A percentile compares a stretch with the other conserved stretches of the same genome.
phyloP scores from a whole-genome alignment of 2,113 vertebrate genomes.

The Haliaeetus leucogaster region DNA sequence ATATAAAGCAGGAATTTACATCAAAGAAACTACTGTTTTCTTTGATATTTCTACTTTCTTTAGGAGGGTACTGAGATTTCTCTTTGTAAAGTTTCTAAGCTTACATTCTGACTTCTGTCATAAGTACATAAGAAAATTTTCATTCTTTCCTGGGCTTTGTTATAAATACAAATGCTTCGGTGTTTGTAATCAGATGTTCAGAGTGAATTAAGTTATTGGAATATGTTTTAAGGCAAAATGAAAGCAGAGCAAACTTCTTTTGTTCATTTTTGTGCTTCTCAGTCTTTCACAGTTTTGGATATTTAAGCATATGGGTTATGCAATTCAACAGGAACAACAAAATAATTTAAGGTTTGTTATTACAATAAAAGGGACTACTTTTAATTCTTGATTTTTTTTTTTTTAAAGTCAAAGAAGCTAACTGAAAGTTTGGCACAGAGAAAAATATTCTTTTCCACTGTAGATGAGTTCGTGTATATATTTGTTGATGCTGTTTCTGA shows the following conservation, averaged over 20 bases:
- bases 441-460: background rate
- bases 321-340: background rate
- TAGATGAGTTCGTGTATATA: background rate
- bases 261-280: background rate
- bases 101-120: background rate
- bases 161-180: background rate
- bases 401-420: background rate
- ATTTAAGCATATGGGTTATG: background rate
- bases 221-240: background rate
- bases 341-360: background rate
- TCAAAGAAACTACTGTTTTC: background rate
- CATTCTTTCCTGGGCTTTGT: background rate
- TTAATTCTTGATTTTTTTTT: background rate
- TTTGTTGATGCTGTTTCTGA: background rate
- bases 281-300: background rate
- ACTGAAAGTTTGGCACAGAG: background rate
- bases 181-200: background rate
- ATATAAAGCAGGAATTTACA: background rate
- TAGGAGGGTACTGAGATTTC: background rate
- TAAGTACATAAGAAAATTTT: background rate
- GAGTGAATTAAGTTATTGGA: background rate
- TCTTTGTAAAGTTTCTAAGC: background rate
- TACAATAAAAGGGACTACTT: background rate
- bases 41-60: background rate
- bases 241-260: background rate